Conservation (phyloP, 2,113 vertebrate species). For the Myodes glareolus region DNA sequence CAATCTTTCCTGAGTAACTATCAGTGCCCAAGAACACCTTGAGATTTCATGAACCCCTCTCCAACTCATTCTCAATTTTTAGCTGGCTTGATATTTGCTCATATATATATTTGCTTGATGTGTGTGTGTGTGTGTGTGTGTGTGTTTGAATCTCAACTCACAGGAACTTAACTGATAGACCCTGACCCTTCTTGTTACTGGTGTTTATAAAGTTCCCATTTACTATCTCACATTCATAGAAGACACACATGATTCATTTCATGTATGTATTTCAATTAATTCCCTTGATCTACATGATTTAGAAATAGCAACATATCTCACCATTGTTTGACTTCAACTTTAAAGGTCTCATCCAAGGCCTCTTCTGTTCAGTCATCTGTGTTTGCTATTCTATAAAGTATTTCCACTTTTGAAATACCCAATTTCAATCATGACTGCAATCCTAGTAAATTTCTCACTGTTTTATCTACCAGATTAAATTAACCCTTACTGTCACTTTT, state of each 20-base stretch:
- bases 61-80: no score
- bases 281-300: not conserved
- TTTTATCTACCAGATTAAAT: not conserved
- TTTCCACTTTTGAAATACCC: constrained; percentile 18
- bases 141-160: not conserved
- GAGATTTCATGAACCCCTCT: not conserved
- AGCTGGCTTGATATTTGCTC: not conserved
- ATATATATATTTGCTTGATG: not conserved
- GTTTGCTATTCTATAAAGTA: not conserved
- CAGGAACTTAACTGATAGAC: not conserved
- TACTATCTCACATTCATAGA: not conserved
- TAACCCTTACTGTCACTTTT: not conserved
- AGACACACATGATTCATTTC: not conserved
- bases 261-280: not conserved
- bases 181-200: not conserved
- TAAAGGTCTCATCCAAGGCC: not conserved
- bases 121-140: no score
- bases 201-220: not conserved
- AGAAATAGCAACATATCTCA: not conserved
- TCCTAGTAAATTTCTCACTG: not conserved
- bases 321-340: not conserved
- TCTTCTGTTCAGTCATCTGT: not conserved
- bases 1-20: not conserved
- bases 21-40: not conserved
- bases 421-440: not conserved